Percentiles rank a stretch among this genome's conserved stretches.
These are phyloP conservation scores for Ceramica pisi DNA, from an alignment of 2,888 invertebrate genomes.

Conservation along the genomic window DNA sequence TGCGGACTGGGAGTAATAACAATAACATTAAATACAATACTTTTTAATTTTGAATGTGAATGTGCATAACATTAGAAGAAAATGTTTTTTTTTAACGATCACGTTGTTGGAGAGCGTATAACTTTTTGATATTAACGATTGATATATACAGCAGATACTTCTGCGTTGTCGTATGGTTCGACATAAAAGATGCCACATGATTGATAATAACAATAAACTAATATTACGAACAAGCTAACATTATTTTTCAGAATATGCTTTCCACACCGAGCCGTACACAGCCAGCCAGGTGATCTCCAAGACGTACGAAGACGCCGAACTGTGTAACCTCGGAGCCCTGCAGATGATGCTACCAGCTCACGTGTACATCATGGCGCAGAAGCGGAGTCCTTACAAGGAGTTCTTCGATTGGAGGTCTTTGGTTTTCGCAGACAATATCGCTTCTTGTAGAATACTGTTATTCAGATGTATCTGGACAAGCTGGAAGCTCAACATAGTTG, in stretches of 20 bases:
- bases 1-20: conserved; percentile 78
- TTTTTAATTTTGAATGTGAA: neutral
- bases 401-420: conserved; percentile 85
- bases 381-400: conserved; percentile 82
- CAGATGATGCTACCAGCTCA: conserved; percentile 82
- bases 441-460: neutral
- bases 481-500: neutral
- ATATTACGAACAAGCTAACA: too few species aligned
- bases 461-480: neutral
- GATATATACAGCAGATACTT: too few species aligned
- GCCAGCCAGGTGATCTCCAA: conserved; percentile 85
- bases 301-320: conserved; percentile 83
- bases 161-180: too few species aligned
- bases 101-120: too few species aligned
- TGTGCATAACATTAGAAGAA: too few species aligned
- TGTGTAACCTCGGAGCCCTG: conserved; percentile 86
- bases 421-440: neutral
- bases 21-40: neutral
- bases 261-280: conserved; percentile 88
- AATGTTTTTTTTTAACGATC: too few species aligned
- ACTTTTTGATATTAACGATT: too few species aligned
- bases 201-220: too few species aligned
- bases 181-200: too few species aligned
- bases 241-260: conserved; percentile 82
- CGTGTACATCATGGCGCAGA: conserved; percentile 84